phyloP scores from a whole-genome alignment of 2,113 vertebrate genomes.

The Vireo altiloquus region DNA sequence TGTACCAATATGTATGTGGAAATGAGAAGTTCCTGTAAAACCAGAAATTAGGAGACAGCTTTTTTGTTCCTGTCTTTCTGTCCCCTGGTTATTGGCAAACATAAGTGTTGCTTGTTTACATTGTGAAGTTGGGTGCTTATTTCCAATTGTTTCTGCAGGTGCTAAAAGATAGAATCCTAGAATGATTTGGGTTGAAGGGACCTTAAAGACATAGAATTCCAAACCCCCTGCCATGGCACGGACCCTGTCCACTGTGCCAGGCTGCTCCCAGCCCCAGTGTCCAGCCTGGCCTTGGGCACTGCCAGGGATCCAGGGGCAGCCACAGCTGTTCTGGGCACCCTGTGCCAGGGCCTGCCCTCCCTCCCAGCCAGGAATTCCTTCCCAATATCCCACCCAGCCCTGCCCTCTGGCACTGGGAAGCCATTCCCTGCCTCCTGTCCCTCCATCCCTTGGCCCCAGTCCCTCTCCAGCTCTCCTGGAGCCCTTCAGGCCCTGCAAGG shows the following conservation, averaged over 20 bases:
- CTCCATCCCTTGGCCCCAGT: background rate
- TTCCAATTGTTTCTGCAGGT: background rate
- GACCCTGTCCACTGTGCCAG: rapidly evolving
- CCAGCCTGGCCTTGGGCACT: rapidly evolving
- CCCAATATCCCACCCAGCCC: background rate
- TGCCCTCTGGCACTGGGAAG: background rate
- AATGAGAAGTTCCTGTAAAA: background rate
- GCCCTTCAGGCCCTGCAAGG: background rate
- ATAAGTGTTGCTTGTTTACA: background rate
- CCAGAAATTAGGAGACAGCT: background rate
- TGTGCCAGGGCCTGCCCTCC: background rate
- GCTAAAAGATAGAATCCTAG: background rate
- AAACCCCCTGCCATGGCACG: background rate
- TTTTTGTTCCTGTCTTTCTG: background rate
- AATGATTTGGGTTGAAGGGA: background rate
- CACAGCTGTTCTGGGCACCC: background rate
- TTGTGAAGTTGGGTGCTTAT: background rate
- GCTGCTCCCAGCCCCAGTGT: background rate
- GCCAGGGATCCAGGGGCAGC: background rate
- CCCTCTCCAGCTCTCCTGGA: background rate
- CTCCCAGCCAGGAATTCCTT: rapidly evolving
- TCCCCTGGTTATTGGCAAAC: background rate
- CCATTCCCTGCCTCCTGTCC: no score
- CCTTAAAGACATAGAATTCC: background rate
- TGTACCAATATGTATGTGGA: background rate